These are phyloP conservation scores for Anthophora plumipes DNA, from an alignment of 2,888 invertebrate genomes.

Conservation along the genomic window DNA sequence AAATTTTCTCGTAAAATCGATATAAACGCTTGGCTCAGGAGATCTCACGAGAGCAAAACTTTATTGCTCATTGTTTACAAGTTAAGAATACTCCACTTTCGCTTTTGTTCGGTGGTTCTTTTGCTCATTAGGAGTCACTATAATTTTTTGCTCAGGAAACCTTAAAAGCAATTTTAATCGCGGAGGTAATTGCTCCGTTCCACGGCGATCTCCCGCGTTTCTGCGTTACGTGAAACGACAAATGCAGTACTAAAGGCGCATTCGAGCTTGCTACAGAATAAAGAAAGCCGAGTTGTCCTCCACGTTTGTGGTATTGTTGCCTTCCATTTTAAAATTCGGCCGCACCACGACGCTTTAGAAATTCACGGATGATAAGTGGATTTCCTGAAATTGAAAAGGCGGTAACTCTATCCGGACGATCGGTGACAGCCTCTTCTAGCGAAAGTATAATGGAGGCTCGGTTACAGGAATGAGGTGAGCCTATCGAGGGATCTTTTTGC, in stretches of 20 bases:
- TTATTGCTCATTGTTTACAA: constrained; percentile 6
- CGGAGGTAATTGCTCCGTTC: constrained; percentile 9
- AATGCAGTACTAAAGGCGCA: not conserved
- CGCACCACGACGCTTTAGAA: not conserved
- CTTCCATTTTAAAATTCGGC: not conserved
- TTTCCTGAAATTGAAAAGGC: constrained; percentile 12
- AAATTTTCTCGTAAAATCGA: not conserved
- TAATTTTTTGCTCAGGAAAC: constrained; percentile 25
- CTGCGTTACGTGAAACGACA: not conserved
- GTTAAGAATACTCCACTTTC: constrained; percentile 19
- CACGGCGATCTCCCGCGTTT: not conserved
- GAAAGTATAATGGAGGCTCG: constrained; percentile 4
- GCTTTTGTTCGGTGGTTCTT: constrained; percentile 19
- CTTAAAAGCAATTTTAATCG: not conserved
- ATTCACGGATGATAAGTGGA: not conserved
- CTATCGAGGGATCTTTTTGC: constrained; percentile 6
- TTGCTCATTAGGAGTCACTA: constrained; percentile 7
- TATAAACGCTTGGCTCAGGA: not conserved
- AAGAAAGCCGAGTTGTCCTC: not conserved
- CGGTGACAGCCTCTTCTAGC: constrained; percentile 9
- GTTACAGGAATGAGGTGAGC: constrained; percentile 7
- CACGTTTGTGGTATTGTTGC: not conserved
- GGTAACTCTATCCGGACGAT: constrained; percentile 24
- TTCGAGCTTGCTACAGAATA: not conserved
- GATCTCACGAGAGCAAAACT: constrained; percentile 27